These are phyloP conservation scores for Hydractinia symbiolongicarpus DNA, from an alignment of 30 jellyfish, hydroid and myxozoan species.

Conservation along the genomic window DNA sequence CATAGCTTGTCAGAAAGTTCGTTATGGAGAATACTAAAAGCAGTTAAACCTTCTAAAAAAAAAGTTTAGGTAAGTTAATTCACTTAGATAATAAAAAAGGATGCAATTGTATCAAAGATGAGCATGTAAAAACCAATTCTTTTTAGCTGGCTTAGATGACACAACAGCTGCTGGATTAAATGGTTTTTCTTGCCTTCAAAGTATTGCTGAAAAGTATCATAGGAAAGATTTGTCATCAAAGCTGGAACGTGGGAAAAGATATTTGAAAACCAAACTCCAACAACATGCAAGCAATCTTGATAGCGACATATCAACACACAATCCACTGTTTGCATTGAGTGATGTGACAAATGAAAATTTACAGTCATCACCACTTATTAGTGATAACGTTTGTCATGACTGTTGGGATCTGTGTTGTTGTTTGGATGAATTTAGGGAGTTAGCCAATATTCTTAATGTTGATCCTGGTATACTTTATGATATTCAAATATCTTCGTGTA, in stretches of 20 bases:
- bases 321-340: not conserved
- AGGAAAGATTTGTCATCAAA: not conserved
- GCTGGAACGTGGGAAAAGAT: not conserved
- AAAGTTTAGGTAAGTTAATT: too few relatives aligned
- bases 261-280: constrained; percentile 3
- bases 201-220: not conserved
- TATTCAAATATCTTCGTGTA: not conserved
- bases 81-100: too few relatives aligned
- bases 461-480: not conserved
- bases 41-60: too few relatives aligned
- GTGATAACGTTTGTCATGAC: not conserved
- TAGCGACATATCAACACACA: not conserved
- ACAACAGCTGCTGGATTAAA: not conserved
- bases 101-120: too few relatives aligned
- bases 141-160: not conserved
- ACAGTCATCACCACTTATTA: not conserved
- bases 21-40: too few relatives aligned
- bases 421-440: not conserved
- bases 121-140: too few relatives aligned
- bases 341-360: not conserved
- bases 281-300: not conserved
- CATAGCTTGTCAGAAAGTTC: too few relatives aligned
- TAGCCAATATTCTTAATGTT: not conserved
- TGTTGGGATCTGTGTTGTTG: not conserved
- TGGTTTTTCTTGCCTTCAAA: not conserved